A percentile compares a stretch with the other conserved stretches of the same genome.
Conservation (phyloP, 1,140 invertebrate species). For the Cydia amplana region DNA sequence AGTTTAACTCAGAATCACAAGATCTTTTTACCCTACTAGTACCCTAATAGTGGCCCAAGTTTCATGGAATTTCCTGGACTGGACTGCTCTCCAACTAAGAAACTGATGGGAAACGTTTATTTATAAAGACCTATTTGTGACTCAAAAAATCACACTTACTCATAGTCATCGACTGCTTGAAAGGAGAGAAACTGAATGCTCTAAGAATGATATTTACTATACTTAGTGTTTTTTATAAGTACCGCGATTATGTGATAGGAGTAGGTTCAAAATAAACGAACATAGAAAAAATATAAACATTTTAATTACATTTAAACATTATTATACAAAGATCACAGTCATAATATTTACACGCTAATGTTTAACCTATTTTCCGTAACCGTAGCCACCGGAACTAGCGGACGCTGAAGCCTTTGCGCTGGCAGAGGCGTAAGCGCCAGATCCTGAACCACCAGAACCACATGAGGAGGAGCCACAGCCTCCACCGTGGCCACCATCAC, state of each 20-base stretch:
- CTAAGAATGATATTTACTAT: no score
- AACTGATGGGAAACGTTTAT: no score
- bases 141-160: no score
- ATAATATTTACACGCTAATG: not conserved
- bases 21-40: no score
- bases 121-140: no score
- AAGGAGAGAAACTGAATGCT: no score
- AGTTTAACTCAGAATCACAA: no score
- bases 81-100: no score
- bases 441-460: slow-evolving; percentile 43
- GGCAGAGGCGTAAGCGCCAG: slow-evolving; percentile 49
- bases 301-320: slow-evolving; percentile 5
- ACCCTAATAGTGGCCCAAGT: no score
- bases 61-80: no score
- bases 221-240: no score
- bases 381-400: slow-evolving; percentile 57
- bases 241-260: not conserved
- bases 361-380: slow-evolving; percentile 33
- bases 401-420: slow-evolving; percentile 56
- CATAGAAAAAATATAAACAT: slow-evolving; percentile 4
- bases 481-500: slow-evolving; percentile 37
- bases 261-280: not conserved
- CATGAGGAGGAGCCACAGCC: slow-evolving; percentile 33
- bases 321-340: slow-evolving; percentile 18
- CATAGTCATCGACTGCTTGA: no score